Base-by-base conservation (phyloP, 2,797 vertebrate species). In the Lepidocolaptes lacrymiger region DNA sequence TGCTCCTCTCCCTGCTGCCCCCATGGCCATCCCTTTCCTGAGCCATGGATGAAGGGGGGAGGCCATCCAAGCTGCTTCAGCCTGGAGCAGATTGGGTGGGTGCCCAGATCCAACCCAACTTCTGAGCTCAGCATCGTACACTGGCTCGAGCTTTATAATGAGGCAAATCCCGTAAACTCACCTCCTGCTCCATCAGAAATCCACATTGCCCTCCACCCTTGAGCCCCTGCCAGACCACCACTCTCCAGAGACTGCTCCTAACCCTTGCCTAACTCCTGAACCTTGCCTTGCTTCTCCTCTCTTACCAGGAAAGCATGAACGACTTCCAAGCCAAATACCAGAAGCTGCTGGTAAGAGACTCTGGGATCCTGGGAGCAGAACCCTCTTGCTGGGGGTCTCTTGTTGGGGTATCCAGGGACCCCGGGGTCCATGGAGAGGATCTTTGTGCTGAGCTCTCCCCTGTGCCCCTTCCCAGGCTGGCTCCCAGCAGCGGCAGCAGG, bases 341-440 rank as follows among this genome's bases (percentile, higher is more conserved):
- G 96, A 99, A 99, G 84, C 98, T 99, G 55, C 97, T 99, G 99
- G 99, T 99, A 98, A 99, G 97, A 68, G 13, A 17, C 22, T 12
- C 46, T 4, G 9, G 34, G 41, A 30, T 22, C 7, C 41, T 3
- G 2, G 4, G 41, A 39, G 2, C 27, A 52, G 51, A 55, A 9
- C 8, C 28, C 16, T 73, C 48, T 59, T 9, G 23, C 24, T 32
- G 43, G 37, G 19, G 13, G 4, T 32, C 24, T n/a, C 28, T 66
- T 4, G 4, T 21, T 1, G 9, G 43, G 51, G 17, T 49, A 68
- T 27, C 46, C 10, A 2, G 48, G 23, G 37, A 36, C 12, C 20
- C 20, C 8, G 27, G 32, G 16, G 7, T 9, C 4, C 10, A 0
- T 1, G 2, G 52, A 67, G 41, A 55, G 67, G 48, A 56, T 23